These are phyloP conservation scores for Actinostola sp. DNA, from an alignment of 92 coral and sea anemone species.

Conservation along the genomic window DNA sequence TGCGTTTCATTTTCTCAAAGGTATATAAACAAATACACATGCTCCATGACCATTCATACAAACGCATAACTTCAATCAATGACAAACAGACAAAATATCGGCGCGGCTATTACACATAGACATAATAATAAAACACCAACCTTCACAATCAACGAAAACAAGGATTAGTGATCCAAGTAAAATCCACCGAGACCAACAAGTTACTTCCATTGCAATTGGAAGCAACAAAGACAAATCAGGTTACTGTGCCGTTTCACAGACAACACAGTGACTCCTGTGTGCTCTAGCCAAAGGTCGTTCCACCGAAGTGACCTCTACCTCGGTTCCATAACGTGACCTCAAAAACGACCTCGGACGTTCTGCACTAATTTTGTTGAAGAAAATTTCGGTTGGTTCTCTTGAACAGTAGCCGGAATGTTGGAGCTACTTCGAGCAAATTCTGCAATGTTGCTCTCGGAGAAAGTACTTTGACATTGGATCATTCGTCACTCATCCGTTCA, in stretches of 20 bases:
- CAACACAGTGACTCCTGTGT: neutral
- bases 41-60: no score
- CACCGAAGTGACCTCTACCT: neutral
- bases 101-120: no score
- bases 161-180: constrained; percentile 2
- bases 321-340: neutral
- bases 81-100: no score
- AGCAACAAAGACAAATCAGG: neutral
- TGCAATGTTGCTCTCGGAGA: no score
- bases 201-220: neutral
- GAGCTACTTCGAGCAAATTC: no score
- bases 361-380: neutral
- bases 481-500: no score
- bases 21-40: neutral
- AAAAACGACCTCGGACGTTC: neutral
- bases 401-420: no score
- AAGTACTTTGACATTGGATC: no score
- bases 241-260: neutral
- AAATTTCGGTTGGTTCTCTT: no score
- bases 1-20: no score
- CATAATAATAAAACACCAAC: constrained; percentile 5
- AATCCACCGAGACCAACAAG: neutral
- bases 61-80: no score
- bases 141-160: neutral
- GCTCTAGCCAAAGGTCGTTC: neutral